Percentiles rank a stretch among this genome's conserved stretches.
Conservation (phyloP, 2,797 vertebrate genomes). For the Alcedo quadribrachys region DNA sequence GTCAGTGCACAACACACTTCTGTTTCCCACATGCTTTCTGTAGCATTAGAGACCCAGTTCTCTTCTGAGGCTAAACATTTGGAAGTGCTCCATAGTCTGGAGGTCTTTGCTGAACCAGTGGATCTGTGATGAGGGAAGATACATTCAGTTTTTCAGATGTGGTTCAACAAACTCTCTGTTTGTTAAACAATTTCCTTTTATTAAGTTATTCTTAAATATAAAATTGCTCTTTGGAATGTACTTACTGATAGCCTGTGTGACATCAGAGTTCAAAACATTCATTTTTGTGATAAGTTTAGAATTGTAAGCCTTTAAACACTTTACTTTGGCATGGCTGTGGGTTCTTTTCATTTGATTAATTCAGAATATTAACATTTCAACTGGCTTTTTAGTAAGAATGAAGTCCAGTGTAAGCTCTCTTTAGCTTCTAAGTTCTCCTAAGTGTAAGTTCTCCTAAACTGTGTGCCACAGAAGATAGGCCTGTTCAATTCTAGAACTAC, state of each 20-base stretch:
- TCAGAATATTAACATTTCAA: neutral
- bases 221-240: neutral
- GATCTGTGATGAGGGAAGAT: neutral
- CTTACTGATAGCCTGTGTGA: neutral
- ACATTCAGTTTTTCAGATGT: neutral
- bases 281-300: neutral
- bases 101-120: neutral
- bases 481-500: neutral
- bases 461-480: neutral
- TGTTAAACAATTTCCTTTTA: neutral
- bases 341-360: slow-evolving; percentile 26
- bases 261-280: neutral
- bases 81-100: neutral
- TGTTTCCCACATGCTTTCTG: neutral
- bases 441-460: too few relatives aligned
- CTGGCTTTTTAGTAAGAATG: slow-evolving; percentile 14
- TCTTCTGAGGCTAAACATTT: neutral
- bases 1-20: neutral
- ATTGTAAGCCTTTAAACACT: neutral
- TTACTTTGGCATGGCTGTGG: neutral
- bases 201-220: neutral
- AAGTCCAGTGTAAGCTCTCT: neutral
- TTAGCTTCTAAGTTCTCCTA: neutral
- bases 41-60: neutral
- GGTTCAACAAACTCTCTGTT: neutral